Base-by-base conservation (phyloP, 2,797 vertebrate genomes). In the Melanotaenia pygmaea region DNA sequence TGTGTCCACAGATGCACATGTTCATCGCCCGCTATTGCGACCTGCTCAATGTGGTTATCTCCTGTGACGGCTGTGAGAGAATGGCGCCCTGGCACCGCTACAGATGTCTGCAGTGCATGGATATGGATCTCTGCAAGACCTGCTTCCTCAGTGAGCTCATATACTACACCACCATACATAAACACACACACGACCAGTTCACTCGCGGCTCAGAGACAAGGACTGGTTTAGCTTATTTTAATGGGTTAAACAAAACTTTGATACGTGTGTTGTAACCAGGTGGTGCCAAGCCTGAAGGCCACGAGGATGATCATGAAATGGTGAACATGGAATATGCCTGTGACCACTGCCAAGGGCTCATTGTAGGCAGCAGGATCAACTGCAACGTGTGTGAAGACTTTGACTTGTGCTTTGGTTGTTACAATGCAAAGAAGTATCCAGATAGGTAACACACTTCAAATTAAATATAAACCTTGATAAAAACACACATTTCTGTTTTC, bases 61-160 rank as follows among this genome's bases (percentile, higher is more conserved):
- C 97, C 20, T 99, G 98, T 1, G 97, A 99, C 0, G 98, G 98
- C 22, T 99, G 98, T 8, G 97, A 99, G 71, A 95, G 97, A 72
- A 99, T 99, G 38, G 97, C 97, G 0, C 98, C 97, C 0, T 98
- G 96, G 96, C 97, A 98, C 73, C 97, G 97, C 37, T 99, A 99
- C 90, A 93, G 97, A 72, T 99, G 98, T 63, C 93, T 99, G 81
- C 97, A 99, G 72, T 99, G 98, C 89, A 98, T 96, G 18, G 97
- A 99, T 74, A 99, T 99, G 98, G 98, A 99, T 81, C 95, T 99
- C 5, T 99, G 98, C 86, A 99, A 98, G 93, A 98, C 97, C 1
- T 99, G 98, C 73, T 99, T 99, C 86, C 94, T 98, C 40, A 98
- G 98, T 99, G 86, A 95, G 94, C 61, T 35, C 74, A 69, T 10